These are phyloP conservation scores for Asteroscopus sphinx DNA, from an alignment of 2,888 invertebrate genomes.

Conservation along the genomic window DNA sequence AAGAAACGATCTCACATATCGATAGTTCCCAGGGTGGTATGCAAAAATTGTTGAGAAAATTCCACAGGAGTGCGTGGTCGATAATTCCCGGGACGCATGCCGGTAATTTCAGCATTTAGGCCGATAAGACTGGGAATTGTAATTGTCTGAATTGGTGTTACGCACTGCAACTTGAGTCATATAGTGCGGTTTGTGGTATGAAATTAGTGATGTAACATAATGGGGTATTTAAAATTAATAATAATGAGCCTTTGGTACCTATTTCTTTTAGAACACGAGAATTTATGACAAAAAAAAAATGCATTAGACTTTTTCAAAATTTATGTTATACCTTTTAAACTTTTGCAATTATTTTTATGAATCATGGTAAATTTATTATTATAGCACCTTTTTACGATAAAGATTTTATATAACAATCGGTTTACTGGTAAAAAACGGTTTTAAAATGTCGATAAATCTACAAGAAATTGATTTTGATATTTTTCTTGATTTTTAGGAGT, in stretches of 20 bases:
- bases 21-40: conserved; percentile 86
- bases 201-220: neutral
- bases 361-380: conserved; percentile 7
- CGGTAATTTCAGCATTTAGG: conserved; percentile 84
- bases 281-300: neutral
- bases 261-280: no score
- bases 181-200: conserved; percentile 8
- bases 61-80: conserved; percentile 80
- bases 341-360: conserved; percentile 3
- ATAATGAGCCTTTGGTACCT: no score
- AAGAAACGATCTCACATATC: conserved; percentile 67
- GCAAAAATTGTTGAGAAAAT: conserved; percentile 89
- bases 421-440: neutral
- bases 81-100: conserved; percentile 72
- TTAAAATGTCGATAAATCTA: conserved; percentile 8
- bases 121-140: conserved; percentile 72
- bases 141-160: conserved; percentile 59
- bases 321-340: neutral
- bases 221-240: neutral
- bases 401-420: neutral
- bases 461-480: conserved; percentile 16
- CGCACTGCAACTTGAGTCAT: conserved; percentile 45
- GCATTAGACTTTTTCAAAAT: neutral
- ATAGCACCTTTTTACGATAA: neutral
- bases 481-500: conserved; percentile 15